Evolutionary conservation across 2,797 vertebrate species (phyloP).

Genomic region (Phoeniculus purpureus): DNA sequence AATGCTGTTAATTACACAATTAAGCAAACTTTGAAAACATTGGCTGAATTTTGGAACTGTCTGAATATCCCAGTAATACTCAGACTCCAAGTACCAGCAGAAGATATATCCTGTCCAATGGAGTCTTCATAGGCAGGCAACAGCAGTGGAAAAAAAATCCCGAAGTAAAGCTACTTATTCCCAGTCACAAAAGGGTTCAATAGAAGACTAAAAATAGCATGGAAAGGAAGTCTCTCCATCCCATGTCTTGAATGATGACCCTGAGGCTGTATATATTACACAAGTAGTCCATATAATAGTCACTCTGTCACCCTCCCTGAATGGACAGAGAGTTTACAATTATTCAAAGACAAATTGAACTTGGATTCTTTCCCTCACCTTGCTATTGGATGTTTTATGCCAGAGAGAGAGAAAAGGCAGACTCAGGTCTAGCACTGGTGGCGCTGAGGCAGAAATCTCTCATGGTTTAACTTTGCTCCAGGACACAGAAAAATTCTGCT

Average conservation of each 20-base stretch:
- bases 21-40: not conserved
- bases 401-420: not conserved
- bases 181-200: not conserved
- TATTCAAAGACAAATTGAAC: not conserved
- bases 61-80: not conserved
- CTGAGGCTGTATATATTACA: constrained; percentile 6
- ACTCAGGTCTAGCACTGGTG: not conserved
- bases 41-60: not conserved
- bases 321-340: not conserved
- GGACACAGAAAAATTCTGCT: not conserved
- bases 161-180: not conserved
- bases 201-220: not conserved
- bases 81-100: not conserved
- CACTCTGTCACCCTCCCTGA: not conserved
- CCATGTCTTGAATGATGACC: not conserved
- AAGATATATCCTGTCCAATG: not conserved
- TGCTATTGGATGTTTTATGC: not conserved
- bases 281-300: not conserved
- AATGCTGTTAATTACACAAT: not conserved
- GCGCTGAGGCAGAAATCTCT: not conserved
- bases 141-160: not conserved
- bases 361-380: not conserved
- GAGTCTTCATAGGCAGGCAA: not conserved
- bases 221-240: not conserved
- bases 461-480: not conserved